These are phyloP conservation scores for Conchocele bisecta DNA, from an alignment of 2,888 invertebrate genomes.

Conservation along the genomic window DNA sequence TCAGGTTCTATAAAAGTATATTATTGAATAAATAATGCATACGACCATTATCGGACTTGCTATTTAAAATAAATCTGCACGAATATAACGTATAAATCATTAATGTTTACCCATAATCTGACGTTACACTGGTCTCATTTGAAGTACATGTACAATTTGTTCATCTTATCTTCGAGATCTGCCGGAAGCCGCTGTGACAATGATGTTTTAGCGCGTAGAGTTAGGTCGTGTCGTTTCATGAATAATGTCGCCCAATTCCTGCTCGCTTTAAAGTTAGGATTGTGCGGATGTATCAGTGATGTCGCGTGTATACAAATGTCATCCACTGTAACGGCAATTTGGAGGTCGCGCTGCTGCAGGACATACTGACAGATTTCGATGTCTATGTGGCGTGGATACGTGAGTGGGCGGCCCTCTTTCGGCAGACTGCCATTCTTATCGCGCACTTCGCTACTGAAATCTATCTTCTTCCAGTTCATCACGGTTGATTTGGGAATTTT, in stretches of 20 bases:
- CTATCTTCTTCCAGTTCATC: constrained; percentile 1
- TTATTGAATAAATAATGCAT: too few species aligned
- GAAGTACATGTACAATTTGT: constrained; percentile 20
- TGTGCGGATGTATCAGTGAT: background rate
- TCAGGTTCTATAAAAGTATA: too few species aligned
- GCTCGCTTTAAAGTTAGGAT: constrained; percentile 20
- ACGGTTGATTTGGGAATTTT: constrained; percentile 10
- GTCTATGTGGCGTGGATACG: constrained; percentile 14
- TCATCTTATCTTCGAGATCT: background rate
- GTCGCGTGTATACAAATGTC: background rate
- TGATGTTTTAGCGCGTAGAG: background rate
- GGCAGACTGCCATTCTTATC: background rate
- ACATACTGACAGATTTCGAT: background rate
- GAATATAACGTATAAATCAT: too few species aligned
- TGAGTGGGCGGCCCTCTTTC: constrained; percentile 15
- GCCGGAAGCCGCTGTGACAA: background rate
- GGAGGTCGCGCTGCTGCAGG: constrained; percentile 7
- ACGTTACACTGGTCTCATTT: too few species aligned
- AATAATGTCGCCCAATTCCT: constrained; percentile 20
- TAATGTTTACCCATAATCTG: too few species aligned
- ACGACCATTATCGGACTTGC: too few species aligned
- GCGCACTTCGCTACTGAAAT: background rate
- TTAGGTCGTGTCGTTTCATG: constrained; percentile 20
- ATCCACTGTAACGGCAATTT: background rate
- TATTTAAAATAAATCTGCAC: too few species aligned